Conservation (phyloP, 1,140 invertebrate species). For the Platorchestia sp. region DNA sequence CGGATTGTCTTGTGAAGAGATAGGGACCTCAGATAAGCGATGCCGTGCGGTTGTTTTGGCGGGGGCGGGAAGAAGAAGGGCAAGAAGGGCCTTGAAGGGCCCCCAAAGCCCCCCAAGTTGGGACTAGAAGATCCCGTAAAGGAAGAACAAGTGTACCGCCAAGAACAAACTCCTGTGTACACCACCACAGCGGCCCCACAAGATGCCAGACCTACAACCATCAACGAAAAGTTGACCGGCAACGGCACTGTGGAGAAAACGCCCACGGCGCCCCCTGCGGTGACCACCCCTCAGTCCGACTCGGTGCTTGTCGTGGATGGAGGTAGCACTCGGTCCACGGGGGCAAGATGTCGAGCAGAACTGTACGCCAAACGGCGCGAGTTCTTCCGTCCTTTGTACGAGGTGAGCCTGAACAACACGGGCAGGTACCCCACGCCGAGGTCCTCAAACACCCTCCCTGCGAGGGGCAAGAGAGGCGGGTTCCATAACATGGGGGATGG, state of each 20-base stretch:
- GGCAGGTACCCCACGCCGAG: not conserved
- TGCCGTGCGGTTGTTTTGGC: slow-evolving; percentile 48
- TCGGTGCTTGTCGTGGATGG: slow-evolving; percentile 30
- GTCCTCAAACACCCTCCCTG: not conserved
- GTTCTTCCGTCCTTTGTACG: slow-evolving; percentile 30
- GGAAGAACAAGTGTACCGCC: not conserved
- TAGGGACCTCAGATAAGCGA: not conserved
- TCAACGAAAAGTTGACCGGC: not conserved
- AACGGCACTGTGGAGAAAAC: slow-evolving; percentile 22
- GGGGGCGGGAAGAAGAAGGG: slow-evolving; percentile 37
- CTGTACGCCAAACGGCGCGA: slow-evolving; percentile 29
- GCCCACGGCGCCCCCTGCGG: not conserved
- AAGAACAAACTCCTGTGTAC: slow-evolving; percentile 20
- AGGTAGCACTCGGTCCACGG: slow-evolving; percentile 17
- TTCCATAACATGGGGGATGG: slow-evolving; percentile 21
- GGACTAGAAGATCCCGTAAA: not conserved
- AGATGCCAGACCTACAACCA: slow-evolving; percentile 30
- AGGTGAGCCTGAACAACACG: slow-evolving; percentile 27
- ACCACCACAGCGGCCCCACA: not conserved
- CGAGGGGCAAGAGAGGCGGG: slow-evolving; percentile 9
- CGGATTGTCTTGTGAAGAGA: not conserved
- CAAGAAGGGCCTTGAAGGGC: slow-evolving; percentile 13
- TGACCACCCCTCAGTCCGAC: slow-evolving; percentile 40
- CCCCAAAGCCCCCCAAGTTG: slow-evolving; percentile 33
- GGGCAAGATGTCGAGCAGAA: slow-evolving; percentile 3